These are phyloP conservation scores for Spilosoma lubricipeda DNA, from an alignment of 2,888 invertebrate species.

Conservation along the genomic window DNA sequence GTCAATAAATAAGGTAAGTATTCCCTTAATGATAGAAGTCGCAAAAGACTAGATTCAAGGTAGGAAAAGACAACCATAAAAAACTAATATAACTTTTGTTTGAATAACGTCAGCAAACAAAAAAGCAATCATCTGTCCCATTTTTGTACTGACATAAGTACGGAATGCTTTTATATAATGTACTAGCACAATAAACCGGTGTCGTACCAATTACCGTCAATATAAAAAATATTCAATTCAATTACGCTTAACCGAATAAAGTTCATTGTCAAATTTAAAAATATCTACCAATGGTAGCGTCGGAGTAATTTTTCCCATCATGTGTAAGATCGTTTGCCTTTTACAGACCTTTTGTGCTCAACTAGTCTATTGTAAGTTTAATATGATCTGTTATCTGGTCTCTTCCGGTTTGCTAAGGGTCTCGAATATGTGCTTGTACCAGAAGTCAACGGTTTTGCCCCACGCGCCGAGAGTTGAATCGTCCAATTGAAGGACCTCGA, in stretches of 20 bases:
- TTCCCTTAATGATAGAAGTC: not conserved
- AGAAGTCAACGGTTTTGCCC: conserved; percentile 80
- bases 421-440: conserved; percentile 79
- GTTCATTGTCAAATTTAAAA: conserved; percentile 21
- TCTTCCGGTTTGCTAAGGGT: conserved; percentile 57
- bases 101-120: not conserved
- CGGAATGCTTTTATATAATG: not conserved
- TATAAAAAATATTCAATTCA: conserved; percentile 8
- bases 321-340: conserved; percentile 37
- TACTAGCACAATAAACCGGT: not conserved
- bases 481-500: conserved; percentile 76
- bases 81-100: not conserved
- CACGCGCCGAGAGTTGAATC: conserved; percentile 73
- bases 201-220: conserved; percentile 3
- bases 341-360: conserved; percentile 45
- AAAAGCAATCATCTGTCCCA: not conserved
- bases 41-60: not conserved
- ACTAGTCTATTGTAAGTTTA: conserved; percentile 44
- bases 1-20: conserved; percentile 1
- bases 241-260: conserved; percentile 14
- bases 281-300: conserved; percentile 25
- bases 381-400: conserved; percentile 58
- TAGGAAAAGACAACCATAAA: not conserved
- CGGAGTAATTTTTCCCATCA: conserved; percentile 27
- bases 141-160: conserved; percentile 1